Percentiles rank a stretch among this genome's conserved stretches.
Conservation (phyloP, 2,113 vertebrate genomes). For the Leptodactylus fuscus region DNA sequence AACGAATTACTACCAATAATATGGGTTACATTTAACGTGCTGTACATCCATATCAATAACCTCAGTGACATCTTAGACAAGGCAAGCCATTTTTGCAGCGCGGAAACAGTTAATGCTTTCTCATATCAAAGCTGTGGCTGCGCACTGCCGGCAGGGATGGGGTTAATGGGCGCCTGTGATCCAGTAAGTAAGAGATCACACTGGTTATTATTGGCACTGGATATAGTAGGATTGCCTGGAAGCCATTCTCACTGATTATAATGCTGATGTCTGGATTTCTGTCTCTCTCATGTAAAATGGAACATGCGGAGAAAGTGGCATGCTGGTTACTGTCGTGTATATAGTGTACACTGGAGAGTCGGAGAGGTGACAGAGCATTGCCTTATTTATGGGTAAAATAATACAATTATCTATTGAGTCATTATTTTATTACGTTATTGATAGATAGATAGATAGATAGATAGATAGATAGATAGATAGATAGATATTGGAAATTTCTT, state of each 20-base stretch:
- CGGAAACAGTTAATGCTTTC: neutral
- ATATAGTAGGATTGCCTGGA: constrained; percentile 36
- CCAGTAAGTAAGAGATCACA: constrained; percentile 40
- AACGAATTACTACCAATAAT: neutral
- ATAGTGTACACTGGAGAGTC: neutral
- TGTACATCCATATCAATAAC: too few species aligned
- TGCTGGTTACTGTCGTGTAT: neutral
- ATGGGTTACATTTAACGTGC: too few species aligned
- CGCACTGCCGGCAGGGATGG: constrained; percentile 4
- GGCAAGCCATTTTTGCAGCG: neutral
- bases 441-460: neutral
- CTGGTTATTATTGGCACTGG: constrained; percentile 35
- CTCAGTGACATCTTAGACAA: neutral
- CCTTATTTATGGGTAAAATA: too few species aligned
- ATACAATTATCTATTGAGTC: too few species aligned
- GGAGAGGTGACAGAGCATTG: neutral
- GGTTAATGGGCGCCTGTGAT: constrained; percentile 42
- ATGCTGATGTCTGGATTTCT: too few species aligned
- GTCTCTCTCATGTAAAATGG: constrained; percentile 26
- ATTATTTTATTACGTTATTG: neutral
- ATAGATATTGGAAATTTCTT: neutral
- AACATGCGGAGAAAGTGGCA: neutral
- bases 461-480: neutral
- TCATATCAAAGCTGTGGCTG: neutral
- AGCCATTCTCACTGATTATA: constrained; percentile 29